A percentile compares a stretch with the other conserved stretches of the same genome.
Evolutionary conservation across 2,888 invertebrate genomes (phyloP).

Genomic region (Mamestra brassicae): DNA sequence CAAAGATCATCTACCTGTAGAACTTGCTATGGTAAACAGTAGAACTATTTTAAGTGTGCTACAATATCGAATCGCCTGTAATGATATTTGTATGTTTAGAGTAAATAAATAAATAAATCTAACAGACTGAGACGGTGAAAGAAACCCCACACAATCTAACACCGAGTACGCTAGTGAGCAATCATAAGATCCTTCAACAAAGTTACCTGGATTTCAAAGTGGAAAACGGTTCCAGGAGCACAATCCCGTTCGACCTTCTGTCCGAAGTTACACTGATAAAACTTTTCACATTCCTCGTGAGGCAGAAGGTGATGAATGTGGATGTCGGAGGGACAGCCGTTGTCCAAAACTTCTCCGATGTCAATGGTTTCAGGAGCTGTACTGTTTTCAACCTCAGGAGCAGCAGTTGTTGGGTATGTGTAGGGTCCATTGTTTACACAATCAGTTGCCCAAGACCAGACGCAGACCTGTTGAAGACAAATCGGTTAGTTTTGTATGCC

Average conservation of each 20-base stretch:
- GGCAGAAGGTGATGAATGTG: slow-evolving; percentile 71
- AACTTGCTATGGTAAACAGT: no score
- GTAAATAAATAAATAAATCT: no score
- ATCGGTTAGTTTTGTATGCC: no score
- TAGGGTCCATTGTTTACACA: slow-evolving; percentile 38
- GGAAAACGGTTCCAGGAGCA: slow-evolving; percentile 72
- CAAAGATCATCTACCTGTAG: no score
- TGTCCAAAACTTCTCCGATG: slow-evolving; percentile 57
- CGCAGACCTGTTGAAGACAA: slow-evolving; percentile 31
- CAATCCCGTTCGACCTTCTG: slow-evolving; percentile 69
- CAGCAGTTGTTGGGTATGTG: slow-evolving; percentile 22
- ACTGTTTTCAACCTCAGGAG: neutral
- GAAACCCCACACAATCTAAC: no score
- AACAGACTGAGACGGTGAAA: no score
- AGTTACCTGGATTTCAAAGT: slow-evolving; percentile 74
- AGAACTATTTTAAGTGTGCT: no score
- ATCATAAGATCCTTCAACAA: neutral
- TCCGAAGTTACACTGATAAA: slow-evolving; percentile 77
- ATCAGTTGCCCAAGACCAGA: slow-evolving; percentile 31
- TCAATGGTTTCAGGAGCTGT: slow-evolving; percentile 14
- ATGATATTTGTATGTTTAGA: no score
- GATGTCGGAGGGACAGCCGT: slow-evolving; percentile 74
- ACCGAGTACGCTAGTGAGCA: no score
- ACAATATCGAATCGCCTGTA: no score
- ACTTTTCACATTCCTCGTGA: slow-evolving; percentile 75